Evolutionary conservation across 2,113 vertebrate genomes (phyloP).

Genomic region (Aegithalos caudatus): DNA sequence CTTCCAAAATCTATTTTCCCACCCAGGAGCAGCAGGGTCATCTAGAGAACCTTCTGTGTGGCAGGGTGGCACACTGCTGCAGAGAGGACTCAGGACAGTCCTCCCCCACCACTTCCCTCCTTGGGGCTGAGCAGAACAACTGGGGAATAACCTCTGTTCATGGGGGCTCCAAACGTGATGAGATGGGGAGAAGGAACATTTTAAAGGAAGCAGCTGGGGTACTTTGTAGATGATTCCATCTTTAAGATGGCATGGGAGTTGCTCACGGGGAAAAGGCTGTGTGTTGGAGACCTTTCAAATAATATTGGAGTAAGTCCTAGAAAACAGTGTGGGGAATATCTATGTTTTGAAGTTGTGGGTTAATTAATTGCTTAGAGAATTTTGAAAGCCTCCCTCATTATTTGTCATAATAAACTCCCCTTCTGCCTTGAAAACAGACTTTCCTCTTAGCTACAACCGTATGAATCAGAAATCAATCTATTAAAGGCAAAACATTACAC

Average conservation of each 20-base stretch:
- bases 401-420: not conserved
- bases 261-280: not conserved
- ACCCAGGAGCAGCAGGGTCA: not conserved
- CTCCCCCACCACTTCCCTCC: accelerated
- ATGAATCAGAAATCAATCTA: not conserved
- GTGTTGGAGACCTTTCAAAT: not conserved
- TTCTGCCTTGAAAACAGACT: not conserved
- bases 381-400: not conserved
- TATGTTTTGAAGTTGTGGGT: not conserved
- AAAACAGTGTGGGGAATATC: not conserved
- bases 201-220: not conserved
- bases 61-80: not conserved
- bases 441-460: not conserved
- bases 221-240: not conserved
- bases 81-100: not conserved
- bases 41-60: not conserved
- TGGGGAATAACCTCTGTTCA: not conserved
- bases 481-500: not conserved
- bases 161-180: not conserved
- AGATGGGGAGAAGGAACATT: not conserved
- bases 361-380: not conserved
- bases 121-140: not conserved
- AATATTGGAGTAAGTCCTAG: not conserved
- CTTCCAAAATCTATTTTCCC: not conserved
- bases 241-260: not conserved